Base-by-base conservation (phyloP, 2,797 vertebrate species). In the Chaetophractus vellerosus region DNA sequence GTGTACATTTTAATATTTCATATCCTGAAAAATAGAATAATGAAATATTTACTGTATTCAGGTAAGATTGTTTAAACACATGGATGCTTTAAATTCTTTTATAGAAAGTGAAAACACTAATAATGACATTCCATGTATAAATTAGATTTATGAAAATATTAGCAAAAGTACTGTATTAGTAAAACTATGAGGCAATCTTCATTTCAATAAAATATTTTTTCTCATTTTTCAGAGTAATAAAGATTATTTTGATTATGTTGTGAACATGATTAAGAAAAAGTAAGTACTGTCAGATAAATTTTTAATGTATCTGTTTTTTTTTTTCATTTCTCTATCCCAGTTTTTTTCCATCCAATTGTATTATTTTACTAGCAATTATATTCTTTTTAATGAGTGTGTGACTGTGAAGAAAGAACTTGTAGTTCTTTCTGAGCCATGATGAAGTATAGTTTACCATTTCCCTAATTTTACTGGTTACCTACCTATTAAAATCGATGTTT, bases 221-320 rank as follows among this genome's bases (percentile, higher is more conserved):
- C 78, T 98, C 63, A 59, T 64, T 96, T 95, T 96, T 85, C n/a
- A 99, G 99, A 98, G 98, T 71, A 97, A 99, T 76, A 72, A 74
- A 71, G 95, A 97, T 3, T 99, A 99, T 84, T 97, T 99, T 90
- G 95, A 91, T 71, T 97, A 81, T 41, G 36, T 99, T 87, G 98
- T 98, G 95, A 94, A 98, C 94, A 98, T 81, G 89, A 87, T 99
- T 96, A 98, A 96, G 96, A 96, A 91, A 63, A 98, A 96, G 99
- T 99, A 97, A 99, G 99, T 98, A 23, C 31, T 59, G 0, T 12
- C 1, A n/a, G 59, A 90, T 87, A 72, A n/a, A 80, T 63, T 81
- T 87, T 24, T 72, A n/a, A 93, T 21, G 18, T 31, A 64, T 24
- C 31, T 80, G 26, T 57, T 45, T 55, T 90, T 82, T 61, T 52